These are phyloP conservation scores for Sebastes minor DNA, from an alignment of 2,797 vertebrate species.

Conservation along the genomic window DNA sequence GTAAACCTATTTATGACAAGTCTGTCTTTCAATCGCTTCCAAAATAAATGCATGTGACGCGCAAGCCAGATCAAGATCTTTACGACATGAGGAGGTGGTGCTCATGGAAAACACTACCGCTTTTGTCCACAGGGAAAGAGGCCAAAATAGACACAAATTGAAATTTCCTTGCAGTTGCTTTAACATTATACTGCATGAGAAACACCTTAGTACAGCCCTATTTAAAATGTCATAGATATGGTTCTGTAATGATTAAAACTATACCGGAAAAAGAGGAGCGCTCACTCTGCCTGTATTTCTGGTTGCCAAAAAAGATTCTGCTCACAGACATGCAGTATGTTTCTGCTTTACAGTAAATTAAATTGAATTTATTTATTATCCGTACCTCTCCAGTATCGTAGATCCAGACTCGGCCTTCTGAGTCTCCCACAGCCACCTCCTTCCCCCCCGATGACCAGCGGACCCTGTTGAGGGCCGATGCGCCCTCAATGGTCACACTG, in stretches of 20 bases:
- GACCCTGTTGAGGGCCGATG: conserved; percentile 94
- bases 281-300: conserved; percentile 1
- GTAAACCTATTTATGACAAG: too few species aligned
- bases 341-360: background rate
- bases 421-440: conserved; percentile 97
- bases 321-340: background rate
- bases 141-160: too few species aligned
- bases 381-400: conserved; percentile 97
- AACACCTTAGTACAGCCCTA: background rate
- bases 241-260: background rate
- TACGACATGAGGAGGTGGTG: too few species aligned
- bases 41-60: too few species aligned
- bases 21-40: too few species aligned
- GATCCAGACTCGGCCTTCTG: conserved; percentile 96
- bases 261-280: background rate
- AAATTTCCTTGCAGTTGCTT: too few species aligned
- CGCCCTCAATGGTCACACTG: conserved; percentile 93
- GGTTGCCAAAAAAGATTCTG: background rate
- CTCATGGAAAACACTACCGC: too few species aligned
- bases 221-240: background rate
- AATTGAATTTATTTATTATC: background rate
- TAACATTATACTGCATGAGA: background rate
- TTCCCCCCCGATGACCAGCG: conserved; percentile 94
- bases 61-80: too few species aligned
- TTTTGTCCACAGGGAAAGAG: too few species aligned